These are phyloP conservation scores for Sepioteuthis lessoniana DNA, from an alignment of 2,888 invertebrate species.

Conservation along the genomic window DNA sequence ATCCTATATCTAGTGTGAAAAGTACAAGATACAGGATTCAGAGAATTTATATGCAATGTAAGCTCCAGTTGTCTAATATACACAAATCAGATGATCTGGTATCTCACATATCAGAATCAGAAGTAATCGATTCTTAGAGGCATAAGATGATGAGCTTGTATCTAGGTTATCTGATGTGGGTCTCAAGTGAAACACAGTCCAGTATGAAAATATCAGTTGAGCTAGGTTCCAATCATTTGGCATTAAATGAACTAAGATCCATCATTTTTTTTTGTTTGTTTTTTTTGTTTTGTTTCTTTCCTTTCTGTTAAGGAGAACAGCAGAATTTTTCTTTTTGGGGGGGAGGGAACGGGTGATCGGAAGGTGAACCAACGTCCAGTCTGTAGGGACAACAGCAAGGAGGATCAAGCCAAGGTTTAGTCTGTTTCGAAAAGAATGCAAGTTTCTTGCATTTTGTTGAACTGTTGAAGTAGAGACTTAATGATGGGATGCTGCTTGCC, in stretches of 20 bases:
- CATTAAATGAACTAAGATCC: slow-evolving; percentile 15
- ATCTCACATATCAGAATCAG: background rate
- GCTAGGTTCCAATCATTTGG: background rate
- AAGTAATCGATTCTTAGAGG: background rate
- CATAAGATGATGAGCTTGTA: background rate
- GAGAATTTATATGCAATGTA: background rate
- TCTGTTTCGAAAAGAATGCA: slow-evolving; percentile 25
- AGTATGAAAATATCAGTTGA: background rate
- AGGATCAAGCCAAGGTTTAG: background rate
- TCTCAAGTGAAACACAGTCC: background rate
- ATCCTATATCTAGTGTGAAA: background rate
- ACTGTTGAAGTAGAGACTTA: background rate
- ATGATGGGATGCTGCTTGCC: slow-evolving; percentile 20
- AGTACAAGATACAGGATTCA: background rate
- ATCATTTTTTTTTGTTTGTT: too few species aligned
- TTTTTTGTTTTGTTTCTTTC: too few species aligned
- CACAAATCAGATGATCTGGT: background rate
- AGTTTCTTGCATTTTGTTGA: slow-evolving; percentile 36
- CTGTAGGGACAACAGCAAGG: background rate
- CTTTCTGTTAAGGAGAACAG: background rate
- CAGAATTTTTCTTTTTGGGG: too few species aligned
- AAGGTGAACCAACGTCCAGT: background rate
- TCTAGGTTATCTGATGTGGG: background rate
- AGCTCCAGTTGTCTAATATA: background rate
- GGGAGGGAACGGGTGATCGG: background rate